Evolutionary conservation across 2,888 invertebrate genomes (phyloP), one percentile per base, ranked within the genome.

Genomic region (Xestia sexstrigata): DNA sequence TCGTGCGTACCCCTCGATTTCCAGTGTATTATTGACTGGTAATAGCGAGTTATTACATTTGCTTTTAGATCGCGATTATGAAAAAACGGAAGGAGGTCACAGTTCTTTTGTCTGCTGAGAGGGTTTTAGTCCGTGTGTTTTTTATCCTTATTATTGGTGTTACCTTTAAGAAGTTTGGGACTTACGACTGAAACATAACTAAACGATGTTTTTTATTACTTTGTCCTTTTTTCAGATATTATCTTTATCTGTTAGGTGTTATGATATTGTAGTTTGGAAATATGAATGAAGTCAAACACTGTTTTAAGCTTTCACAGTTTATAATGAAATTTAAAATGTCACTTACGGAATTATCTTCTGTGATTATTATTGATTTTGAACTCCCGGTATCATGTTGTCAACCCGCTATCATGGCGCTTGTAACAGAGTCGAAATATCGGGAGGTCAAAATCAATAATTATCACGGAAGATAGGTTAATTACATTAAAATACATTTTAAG

Each of bases 21-120:
- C 83, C 88, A 90, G 87, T 87, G 91, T 91, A 92, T 93, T 94
- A 93, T 94, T 93, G 91, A 91, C 91, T 92, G 87, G 92, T 91
- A 91, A 81, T 70, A 85, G 74, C 72, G 84, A 91, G 89, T 90
- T 91, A 91, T 90, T 90, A 91, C 89, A 88, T 89, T 89, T 85
- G 87, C 84, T 85, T 87, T 88, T 82, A 47, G 81, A 84, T 85
- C 83, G 76, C 73, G 79, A 85, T 82, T 82, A 83, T 81, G 83
- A 84, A 85, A 82, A 82, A 83, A 70, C 68, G 26, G 35, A 66
- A 76, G 47, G 39, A 68, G 75, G 72, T 73, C 69, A 55, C 20
- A 35, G 9, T 81, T 70, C 55, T 72, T 80, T 72, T 63, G 23
- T n/a, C n/a, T n/a, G n/a, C n/a, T 11, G n/a, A 6, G 47, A 60